Evolutionary conservation across 2,888 invertebrate genomes (phyloP), one percentile per base, ranked within the genome.

Genomic region (Marasmarcha lunaedactyla): DNA sequence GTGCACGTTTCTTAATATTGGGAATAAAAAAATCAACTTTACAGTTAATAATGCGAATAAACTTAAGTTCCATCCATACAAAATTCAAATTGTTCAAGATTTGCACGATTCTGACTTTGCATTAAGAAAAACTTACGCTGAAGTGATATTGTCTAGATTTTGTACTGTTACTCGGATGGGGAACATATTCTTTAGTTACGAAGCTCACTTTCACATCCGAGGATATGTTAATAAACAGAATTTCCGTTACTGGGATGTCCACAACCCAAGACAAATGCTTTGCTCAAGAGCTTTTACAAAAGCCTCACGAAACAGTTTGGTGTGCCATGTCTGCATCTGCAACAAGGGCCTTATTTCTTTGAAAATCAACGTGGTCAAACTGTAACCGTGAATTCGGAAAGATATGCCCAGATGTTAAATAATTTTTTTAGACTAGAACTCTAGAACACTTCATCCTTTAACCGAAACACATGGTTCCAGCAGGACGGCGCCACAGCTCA

Each of bases 191-290:
- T 20, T 20, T 20, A 20, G 34, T n/a, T 14, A 38, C 2, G 20
- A 20, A 20, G 20, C 20, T 20, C 20, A 20, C 20, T 20, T 20
- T 20, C 20, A 20, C 20, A n/a, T n/a, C n/a, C n/a, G n/a, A n/a
- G n/a, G n/a, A n/a, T n/a, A n/a, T n/a, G n/a, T n/a, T n/a, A n/a
- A n/a, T n/a, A n/a, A n/a, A n/a, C n/a, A n/a, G n/a, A n/a, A n/a
- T n/a, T n/a, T n/a, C n/a, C n/a, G n/a, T n/a, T 38, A 38, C 35
- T 42, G 42, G 42, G 13, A 13, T 27, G 25, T 36, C 14, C 13
- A 12, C 15, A 39, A 42, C 36, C 38, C 42, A 11, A 42, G 27
- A 38, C 27, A 38, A 15, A 35, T 30, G 25, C 36, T 26, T n/a
- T n/a, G n/a, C n/a, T 40, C 33, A 40, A 14, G 33, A 15, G 12